Conservation (phyloP, 2,113 vertebrate genomes). For the Microtus pennsylvanicus region DNA sequence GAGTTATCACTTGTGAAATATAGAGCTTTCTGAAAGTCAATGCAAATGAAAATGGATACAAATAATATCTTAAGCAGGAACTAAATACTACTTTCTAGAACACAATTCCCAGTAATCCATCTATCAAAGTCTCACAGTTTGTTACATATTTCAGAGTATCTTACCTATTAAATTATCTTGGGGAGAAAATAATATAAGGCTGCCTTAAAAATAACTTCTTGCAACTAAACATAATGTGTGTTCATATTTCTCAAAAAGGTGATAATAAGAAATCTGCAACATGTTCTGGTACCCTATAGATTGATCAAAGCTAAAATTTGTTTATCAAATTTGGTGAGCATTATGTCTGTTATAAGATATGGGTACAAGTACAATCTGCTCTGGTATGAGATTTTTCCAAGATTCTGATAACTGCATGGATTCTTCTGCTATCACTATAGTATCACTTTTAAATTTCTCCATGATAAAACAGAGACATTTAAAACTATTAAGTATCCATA, state of each 20-base stretch:
- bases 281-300: neutral
- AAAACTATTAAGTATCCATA: neutral
- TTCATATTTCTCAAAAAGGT: neutral
- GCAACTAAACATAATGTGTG: neutral
- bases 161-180: neutral
- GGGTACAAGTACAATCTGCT: neutral
- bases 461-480: neutral
- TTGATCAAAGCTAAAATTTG: neutral
- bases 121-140: neutral
- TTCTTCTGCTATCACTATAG: neutral
- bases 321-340: neutral
- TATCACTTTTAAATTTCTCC: neutral
- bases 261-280: neutral
- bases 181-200: neutral
- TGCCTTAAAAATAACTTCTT: neutral
- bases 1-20: neutral
- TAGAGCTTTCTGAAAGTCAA: too few relatives aligned
- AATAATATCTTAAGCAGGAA: neutral
- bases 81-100: neutral
- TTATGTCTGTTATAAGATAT: neutral
- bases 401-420: neutral
- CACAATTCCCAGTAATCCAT: too few relatives aligned
- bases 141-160: neutral
- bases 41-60: neutral
- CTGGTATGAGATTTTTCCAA: neutral